Percentiles rank a stretch among this genome's conserved stretches.
Conservation (phyloP, 64 coral and sea anemone species). For the Trachythela sp. region DNA sequence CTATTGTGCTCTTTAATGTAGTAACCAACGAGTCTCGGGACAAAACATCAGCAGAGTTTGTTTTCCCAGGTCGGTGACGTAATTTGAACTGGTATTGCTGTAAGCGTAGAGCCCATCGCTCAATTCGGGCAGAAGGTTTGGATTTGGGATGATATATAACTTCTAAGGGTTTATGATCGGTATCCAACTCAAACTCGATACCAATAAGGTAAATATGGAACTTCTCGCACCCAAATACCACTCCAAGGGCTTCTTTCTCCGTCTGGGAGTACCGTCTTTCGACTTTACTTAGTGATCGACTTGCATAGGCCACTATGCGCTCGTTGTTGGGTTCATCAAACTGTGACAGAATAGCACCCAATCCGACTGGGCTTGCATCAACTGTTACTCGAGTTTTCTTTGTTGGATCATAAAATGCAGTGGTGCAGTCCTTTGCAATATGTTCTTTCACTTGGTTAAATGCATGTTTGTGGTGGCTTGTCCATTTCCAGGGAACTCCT, state of each 20-base stretch:
- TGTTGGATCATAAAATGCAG: constrained; percentile 8
- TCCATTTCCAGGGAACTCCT: too few relatives aligned
- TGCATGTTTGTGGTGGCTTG: too few relatives aligned
- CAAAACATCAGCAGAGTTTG: not conserved
- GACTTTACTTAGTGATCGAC: too few relatives aligned
- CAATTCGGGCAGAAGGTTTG: constrained; percentile 17
- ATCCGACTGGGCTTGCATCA: too few relatives aligned
- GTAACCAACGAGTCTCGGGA: not conserved
- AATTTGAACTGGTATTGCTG: not conserved
- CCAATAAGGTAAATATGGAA: too few relatives aligned
- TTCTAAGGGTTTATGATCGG: constrained; percentile 17
- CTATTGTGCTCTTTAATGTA: not conserved
- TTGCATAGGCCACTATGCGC: too few relatives aligned
- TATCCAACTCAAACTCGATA: constrained; percentile 2
- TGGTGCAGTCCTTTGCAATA: too few relatives aligned
- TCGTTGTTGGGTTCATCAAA: too few relatives aligned
- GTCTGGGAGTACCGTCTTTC: constrained; percentile 8
- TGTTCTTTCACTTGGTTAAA: too few relatives aligned
- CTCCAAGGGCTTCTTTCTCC: constrained; percentile 6
- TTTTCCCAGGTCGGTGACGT: not conserved
- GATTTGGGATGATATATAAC: constrained; percentile 17
- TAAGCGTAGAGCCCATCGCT: not conserved
- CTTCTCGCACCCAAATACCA: constrained; percentile 16
- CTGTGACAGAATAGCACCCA: too few relatives aligned
- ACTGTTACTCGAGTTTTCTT: constrained; percentile 6